These are phyloP conservation scores for Percopsis omiscomaycus DNA, from an alignment of 2,797 vertebrate genomes.

Conservation along the genomic window DNA sequence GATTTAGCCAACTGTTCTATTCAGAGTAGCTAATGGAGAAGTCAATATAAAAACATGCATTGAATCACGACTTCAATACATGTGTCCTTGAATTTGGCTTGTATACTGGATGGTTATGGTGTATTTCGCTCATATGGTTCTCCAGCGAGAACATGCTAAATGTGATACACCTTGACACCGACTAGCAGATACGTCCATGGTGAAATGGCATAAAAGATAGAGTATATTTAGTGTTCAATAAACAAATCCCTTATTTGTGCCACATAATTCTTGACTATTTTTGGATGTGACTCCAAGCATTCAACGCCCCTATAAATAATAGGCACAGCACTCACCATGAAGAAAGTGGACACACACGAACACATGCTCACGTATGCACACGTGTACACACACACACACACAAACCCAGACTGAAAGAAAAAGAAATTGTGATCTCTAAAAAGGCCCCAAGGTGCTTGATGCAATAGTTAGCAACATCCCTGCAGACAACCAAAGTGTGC, in stretches of 20 bases:
- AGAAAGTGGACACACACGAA: slow-evolving; percentile 46
- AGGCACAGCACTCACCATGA: slow-evolving; percentile 41
- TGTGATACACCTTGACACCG: no score
- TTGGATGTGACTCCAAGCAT: slow-evolving; percentile 57
- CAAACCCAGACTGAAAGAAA: slow-evolving; percentile 14
- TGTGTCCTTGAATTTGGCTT: no score
- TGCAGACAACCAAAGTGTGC: slow-evolving; percentile 49
- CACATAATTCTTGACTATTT: slow-evolving; percentile 67
- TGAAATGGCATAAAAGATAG: slow-evolving; percentile 33
- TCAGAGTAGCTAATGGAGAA: background rate
- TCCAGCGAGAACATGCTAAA: no score
- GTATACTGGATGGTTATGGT: no score
- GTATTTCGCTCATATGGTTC: no score
- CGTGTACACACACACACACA: background rate
- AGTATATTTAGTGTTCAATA: slow-evolving; percentile 64
- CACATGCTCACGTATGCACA: slow-evolving; percentile 14
- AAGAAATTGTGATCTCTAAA: slow-evolving; percentile 32
- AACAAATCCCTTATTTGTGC: slow-evolving; percentile 54
- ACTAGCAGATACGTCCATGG: no score
- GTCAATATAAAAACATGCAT: background rate
- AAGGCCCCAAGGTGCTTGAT: slow-evolving; percentile 69
- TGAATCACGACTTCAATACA: no score
- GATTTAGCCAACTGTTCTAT: slow-evolving; percentile 12
- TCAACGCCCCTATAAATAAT: slow-evolving; percentile 65
- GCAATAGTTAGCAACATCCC: slow-evolving; percentile 77